Conservation (phyloP, 1,140 invertebrate species). For the Belonocnema kinseyi region DNA sequence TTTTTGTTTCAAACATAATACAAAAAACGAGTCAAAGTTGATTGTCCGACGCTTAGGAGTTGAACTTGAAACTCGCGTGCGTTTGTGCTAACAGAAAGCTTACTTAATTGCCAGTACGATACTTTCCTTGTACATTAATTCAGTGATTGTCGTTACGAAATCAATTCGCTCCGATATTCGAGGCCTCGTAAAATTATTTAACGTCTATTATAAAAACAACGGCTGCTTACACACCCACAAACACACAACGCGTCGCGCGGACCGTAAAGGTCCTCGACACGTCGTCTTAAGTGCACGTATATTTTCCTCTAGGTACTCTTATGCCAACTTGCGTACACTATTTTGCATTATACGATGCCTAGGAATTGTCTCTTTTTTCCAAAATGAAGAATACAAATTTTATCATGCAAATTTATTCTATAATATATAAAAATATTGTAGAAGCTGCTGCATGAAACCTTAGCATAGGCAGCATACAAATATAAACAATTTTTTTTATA, state of each 20-base stretch:
- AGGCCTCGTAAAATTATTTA: conserved; percentile 60
- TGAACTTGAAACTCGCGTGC: too few relatives aligned
- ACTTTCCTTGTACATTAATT: conserved; percentile 62
- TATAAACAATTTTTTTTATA: too few relatives aligned
- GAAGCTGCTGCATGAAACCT: too few relatives aligned
- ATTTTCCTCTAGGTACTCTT: neutral
- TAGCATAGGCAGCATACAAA: too few relatives aligned
- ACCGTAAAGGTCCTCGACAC: neutral
- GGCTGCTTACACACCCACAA: conserved; percentile 41
- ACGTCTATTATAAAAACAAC: conserved; percentile 63
- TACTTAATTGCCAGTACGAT: conserved; percentile 58
- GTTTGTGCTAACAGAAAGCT: conserved; percentile 44
- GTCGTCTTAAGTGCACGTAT: neutral
- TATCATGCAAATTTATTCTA: neutral
- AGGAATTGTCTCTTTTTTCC: neutral
- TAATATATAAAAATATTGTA: neutral
- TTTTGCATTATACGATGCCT: neutral
- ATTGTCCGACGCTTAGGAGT: too few relatives aligned
- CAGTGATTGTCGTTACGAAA: conserved; percentile 61
- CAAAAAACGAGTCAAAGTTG: too few relatives aligned
- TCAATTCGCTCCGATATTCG: conserved; percentile 61
- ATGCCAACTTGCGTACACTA: neutral
- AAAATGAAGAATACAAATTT: neutral
- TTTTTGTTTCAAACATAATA: too few relatives aligned
- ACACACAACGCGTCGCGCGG: neutral